A percentile compares a stretch with the other conserved stretches of the same genome.
Conservation (phyloP, 2,888 invertebrate species). For the Lysandra coridon region DNA sequence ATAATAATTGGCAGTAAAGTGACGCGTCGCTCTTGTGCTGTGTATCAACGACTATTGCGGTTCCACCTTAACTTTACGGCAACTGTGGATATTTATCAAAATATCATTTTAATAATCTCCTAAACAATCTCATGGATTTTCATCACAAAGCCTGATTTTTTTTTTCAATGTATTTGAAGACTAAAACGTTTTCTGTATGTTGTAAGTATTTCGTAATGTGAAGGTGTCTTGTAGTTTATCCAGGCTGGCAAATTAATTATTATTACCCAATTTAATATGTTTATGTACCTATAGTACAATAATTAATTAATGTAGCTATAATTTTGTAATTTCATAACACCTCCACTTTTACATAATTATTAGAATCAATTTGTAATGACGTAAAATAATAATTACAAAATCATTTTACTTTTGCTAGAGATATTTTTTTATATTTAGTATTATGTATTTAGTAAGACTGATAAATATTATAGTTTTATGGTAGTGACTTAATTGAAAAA, state of each 20-base stretch:
- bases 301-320: background rate
- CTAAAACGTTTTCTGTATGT: background rate
- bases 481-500: background rate
- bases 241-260: background rate
- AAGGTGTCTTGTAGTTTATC: background rate
- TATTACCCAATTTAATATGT: background rate
- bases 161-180: background rate
- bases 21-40: background rate
- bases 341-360: background rate
- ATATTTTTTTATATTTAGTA: too few relatives aligned
- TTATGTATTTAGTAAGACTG: background rate
- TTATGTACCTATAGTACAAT: background rate
- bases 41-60: background rate
- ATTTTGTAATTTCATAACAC: background rate
- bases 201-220: background rate
- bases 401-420: background rate
- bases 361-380: too few relatives aligned
- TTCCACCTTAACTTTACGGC: background rate
- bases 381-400: background rate
- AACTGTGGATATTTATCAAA: background rate
- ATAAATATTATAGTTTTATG: background rate
- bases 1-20: background rate
- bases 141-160: background rate
- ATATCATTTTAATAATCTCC: background rate
- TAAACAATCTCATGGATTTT: background rate